Base-by-base conservation (phyloP, 2,797 vertebrate species). In the Emydoidea blandingii region DNA sequence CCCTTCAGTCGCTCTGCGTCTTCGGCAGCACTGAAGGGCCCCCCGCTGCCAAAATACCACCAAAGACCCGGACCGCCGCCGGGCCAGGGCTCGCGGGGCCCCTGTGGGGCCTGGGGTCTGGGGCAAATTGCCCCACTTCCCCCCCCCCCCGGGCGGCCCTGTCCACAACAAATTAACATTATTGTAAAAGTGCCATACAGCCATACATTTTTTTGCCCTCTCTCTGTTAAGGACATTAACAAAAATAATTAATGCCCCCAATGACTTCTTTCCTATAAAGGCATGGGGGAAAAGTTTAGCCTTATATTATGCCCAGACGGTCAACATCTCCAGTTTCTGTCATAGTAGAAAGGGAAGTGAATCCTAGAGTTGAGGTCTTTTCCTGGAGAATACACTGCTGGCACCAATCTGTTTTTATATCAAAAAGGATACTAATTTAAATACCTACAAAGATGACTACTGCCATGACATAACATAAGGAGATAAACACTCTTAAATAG, bases 241-340 rank as follows among this genome's bases (percentile, higher is more conserved):
- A 49, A 49, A 78, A 49, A 47, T 47, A 47, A 44, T 27, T 78
- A 15, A 78, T 27, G 74, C 74, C 44, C 12, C 14, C 25, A 78
- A 16, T 49, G 44, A 78, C 74, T 29, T 78, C 27, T 47, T 78
- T 78, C 44, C 74, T 85, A 65, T 21, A 91, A 92, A 47, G 0
- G 1, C 34, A 12, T 23, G 18, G 14, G 0, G 2, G 62, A 76
- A 84, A 56, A 56, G 2, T 5, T 27, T 9, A 83, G 3, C 2
- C 81, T 62, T 47, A 3, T 23, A 47, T 2, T 53, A 7, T 80
- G 44, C 2, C 53, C 23, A 37, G 54, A 54, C 54, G 12, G 25
- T 53, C 16, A 65, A 16, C 56, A 78, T 84, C 49, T 21, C 7
- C 12, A 1, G 65, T 85, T 78, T 3, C 19, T 74, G 81, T 0